Conservation (phyloP, 2,888 invertebrate genomes). For the Drosophila atripex region DNA sequence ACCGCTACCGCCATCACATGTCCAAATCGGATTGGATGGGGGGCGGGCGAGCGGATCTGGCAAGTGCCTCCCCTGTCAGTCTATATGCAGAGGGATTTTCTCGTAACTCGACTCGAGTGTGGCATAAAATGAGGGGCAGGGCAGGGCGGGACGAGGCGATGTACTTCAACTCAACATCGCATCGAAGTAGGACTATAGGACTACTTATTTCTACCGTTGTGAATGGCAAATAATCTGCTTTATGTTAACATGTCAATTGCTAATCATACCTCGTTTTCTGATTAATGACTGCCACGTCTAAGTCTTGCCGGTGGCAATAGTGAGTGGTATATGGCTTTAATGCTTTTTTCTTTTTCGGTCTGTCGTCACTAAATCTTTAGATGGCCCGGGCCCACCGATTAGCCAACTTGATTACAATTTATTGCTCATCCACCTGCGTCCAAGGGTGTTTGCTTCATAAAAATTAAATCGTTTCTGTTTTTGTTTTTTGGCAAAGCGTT, state of each 20-base stretch:
- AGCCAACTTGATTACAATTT: slow-evolving; percentile 6
- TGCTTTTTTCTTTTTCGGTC: neutral
- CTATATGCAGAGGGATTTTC: slow-evolving; percentile 22
- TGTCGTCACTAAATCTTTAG: neutral
- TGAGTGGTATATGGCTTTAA: slow-evolving; percentile 1
- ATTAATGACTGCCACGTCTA: slow-evolving; percentile 14
- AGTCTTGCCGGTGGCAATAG: slow-evolving; percentile 22
- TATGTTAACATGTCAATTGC: slow-evolving; percentile 41
- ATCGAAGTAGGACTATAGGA: slow-evolving; percentile 18
- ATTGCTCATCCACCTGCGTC: slow-evolving; percentile 8
- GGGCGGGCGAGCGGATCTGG: neutral
- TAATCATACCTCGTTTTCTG: slow-evolving; percentile 22
- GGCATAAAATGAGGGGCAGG: neutral
- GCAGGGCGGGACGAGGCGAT: too few species aligned
- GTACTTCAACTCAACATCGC: slow-evolving; percentile 25
- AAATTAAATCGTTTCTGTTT: neutral
- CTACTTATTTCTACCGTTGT: neutral
- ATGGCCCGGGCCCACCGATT: neutral
- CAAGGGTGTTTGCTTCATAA: slow-evolving; percentile 3
- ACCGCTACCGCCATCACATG: slow-evolving; percentile 1
- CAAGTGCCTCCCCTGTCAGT: neutral
- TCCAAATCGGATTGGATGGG: slow-evolving; percentile 13
- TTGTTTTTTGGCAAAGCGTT: neutral
- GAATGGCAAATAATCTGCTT: slow-evolving; percentile 29
- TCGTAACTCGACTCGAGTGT: slow-evolving; percentile 15